Percentiles rank a stretch among this genome's conserved stretches.
phyloP scores from a whole-genome alignment of 2,113 vertebrate species.

The Forbesichthys agassizii region DNA sequence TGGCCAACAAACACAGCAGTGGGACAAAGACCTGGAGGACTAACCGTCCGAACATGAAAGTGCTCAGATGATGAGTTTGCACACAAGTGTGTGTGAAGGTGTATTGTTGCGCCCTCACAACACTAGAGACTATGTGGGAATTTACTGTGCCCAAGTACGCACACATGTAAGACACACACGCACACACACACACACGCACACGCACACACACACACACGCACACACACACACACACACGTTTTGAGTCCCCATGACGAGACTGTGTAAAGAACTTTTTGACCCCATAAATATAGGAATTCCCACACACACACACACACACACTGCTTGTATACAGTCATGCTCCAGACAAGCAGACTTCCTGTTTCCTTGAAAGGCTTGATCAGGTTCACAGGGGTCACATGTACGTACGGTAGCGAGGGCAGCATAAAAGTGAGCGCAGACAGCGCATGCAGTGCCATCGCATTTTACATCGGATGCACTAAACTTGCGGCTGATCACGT shows the following conservation, averaged over 20 bases:
- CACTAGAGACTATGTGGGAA: conserved; percentile 11
- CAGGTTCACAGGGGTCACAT: too few species aligned
- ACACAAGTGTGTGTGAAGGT: conserved; percentile 6
- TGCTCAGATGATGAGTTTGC: conserved; percentile 22
- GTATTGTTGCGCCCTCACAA: not conserved
- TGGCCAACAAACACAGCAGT: not conserved
- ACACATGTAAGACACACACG: conserved; percentile 19
- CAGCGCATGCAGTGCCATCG: too few species aligned
- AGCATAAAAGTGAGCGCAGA: too few species aligned
- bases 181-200: conserved; percentile 22
- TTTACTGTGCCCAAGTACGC: conserved; percentile 23
- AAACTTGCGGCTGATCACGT: too few species aligned
- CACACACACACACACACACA: too few species aligned
- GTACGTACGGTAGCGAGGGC: too few species aligned
- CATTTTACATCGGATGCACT: too few species aligned
- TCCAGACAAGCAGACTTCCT: not conserved
- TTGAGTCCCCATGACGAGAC: conserved; percentile 12
- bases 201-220: too few species aligned
- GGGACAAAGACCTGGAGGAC: conserved; percentile 3
- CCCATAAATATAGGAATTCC: conserved; percentile 1
- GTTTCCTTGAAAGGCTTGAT: too few species aligned
- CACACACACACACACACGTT: conserved; percentile 24
- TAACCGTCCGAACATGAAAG: conserved; percentile 35
- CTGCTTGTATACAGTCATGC: conserved; percentile 7
- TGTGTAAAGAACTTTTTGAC: not conserved